Evolutionary conservation across 2,113 vertebrate genomes (phyloP), one percentile per base, ranked within the genome.

Genomic region (Agapornis roseicollis): DNA sequence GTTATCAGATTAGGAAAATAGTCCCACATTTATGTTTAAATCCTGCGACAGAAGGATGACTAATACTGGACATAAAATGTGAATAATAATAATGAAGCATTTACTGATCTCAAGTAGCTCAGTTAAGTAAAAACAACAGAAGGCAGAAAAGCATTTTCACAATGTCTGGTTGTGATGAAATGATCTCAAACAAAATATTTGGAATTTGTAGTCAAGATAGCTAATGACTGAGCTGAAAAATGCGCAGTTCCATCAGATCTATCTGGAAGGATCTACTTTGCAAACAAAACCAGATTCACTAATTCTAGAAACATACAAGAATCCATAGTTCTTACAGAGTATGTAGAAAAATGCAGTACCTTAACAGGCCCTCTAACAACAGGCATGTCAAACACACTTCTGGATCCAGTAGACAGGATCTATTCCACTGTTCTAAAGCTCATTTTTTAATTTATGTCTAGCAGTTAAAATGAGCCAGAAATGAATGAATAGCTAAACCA

Each of bases 381-480:
- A 17, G 17, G 22, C 52, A 49, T 7, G 24, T 78, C 77, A 88
- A 93, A 58, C 50, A 71, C 2, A 4, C 29, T 81, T 86, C 72
- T 90, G 63, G 70, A 95, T 80, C 16, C 33, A 74, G 50, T 25
- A 60, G 85, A 50, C 69, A 81, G 92, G 47, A 78, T 37, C 42
- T 55, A 88, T 88, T 56, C 55, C 50, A 84, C 64, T 78, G 4
- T 31, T 89, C 82, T 81, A 84, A 80, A 84, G 44, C 28, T 80
- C 28, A 14, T 46, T 83, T 78, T 90, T 31, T 64, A 86, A 94
- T 93, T 86, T 80, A 84, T 61, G 52, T 50, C 27, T 61, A 80
- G 76, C 24, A 64, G 47, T 74, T 79, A 74, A 90, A 96, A 90
- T 39, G 47, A 83, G 56, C 39, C 85, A 93, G 71, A 88, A 94